Base-by-base conservation (phyloP, 2,113 vertebrate genomes). In the Otus sunia region DNA sequence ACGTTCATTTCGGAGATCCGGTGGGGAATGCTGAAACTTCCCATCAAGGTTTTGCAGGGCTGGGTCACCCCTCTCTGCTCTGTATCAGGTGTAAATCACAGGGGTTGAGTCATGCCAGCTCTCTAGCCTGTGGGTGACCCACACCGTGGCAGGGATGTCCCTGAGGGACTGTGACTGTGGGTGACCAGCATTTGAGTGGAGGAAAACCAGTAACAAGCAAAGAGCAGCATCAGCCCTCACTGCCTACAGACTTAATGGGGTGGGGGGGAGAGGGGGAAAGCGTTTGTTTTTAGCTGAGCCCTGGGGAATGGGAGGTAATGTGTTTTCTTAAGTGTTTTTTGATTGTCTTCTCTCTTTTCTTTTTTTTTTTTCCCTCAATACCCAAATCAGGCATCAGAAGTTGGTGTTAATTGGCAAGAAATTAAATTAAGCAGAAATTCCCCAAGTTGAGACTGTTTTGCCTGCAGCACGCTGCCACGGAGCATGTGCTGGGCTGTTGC, bases 341-440 rank as follows among this genome's bases (percentile, higher is more conserved):
- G 79, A 85, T 69, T 63, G 50, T 30, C 26, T 53, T 58, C 9
- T 52, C 19, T 17, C n/a, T 22, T 23, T 17, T 11, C 26, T 39
- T 22, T 27, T 55, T 47, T 69, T 34, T 45, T 27, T 3, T 0
- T 17, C 14, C 43, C 39, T 95, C 37, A 22, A 2, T 58, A 53
- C 26, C 34, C 53, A 16, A 77, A 82, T 41, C 22, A 90, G 55
- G 32, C 59, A 26, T 58, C 43, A 36, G 72, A 73, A 69, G n/a
- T 41, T 69, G 86, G 43, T 92, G 77, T 87, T 92, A 83, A 83
- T 74, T 79, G 86, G 55, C 25, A 68, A 69, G 59, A 78, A 78
- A 87, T 87, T 68, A 87, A 83, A 95, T 74, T 69, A 83, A 93
- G 37, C 30, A 63, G 47, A 78, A 90, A 82, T 67, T 82, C 21